A percentile compares a stretch with the other conserved stretches of the same genome.
phyloP scores from a whole-genome alignment of 2,888 invertebrate species.

The Buathra laborator region DNA sequence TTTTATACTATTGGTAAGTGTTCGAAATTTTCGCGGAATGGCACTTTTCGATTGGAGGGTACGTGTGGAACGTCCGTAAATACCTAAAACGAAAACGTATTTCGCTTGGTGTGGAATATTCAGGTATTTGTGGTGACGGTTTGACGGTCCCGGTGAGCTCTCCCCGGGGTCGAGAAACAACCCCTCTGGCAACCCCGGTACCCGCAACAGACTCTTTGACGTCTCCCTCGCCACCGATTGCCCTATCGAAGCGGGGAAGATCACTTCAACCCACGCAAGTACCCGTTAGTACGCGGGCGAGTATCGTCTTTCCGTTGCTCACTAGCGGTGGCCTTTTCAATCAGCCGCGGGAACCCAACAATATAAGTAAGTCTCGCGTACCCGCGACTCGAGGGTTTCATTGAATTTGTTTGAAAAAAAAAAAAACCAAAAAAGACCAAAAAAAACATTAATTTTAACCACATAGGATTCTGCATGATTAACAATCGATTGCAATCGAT shows the following conservation, averaged over 20 bases:
- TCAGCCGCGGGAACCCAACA: conserved; percentile 82
- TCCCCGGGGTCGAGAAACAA: conserved; percentile 81
- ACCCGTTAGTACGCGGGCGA: conserved; percentile 91
- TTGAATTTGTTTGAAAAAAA: neutral
- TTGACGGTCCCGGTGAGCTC: conserved; percentile 83
- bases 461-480: neutral
- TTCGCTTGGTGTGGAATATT: conserved; percentile 77
- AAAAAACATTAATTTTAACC: neutral
- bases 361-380: conserved; percentile 80
- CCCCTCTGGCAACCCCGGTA: conserved; percentile 81
- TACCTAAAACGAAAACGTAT: conserved; percentile 51
- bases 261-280: conserved; percentile 85
- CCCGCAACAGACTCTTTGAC: conserved; percentile 82
- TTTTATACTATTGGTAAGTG: too few species aligned
- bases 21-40: too few species aligned
- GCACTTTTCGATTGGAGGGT: too few species aligned
- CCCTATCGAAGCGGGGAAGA: conserved; percentile 79
- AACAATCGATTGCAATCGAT: neutral
- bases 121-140: conserved; percentile 84
- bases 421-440: conserved; percentile 1
- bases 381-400: conserved; percentile 11
- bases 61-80: too few species aligned
- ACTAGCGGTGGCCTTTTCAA: conserved; percentile 87
- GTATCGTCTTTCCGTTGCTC: conserved; percentile 91
- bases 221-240: conserved; percentile 83